These are phyloP conservation scores for Drosophila birchii DNA, from an alignment of 2,888 invertebrate species.

Conservation along the genomic window DNA sequence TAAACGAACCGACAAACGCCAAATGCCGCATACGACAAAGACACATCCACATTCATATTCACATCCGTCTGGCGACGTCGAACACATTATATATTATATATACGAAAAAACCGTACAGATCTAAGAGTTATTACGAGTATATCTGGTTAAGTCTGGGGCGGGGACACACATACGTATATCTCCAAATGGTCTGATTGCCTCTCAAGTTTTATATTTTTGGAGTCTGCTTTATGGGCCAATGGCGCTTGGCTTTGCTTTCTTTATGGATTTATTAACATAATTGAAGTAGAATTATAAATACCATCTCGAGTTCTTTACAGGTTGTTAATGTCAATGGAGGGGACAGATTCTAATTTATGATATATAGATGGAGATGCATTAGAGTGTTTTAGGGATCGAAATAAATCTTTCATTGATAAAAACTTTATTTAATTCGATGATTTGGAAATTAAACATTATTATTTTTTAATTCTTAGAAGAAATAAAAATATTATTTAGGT, in stretches of 20 bases:
- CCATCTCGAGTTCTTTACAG: conserved; percentile 43
- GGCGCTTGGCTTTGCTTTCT: conserved; percentile 64
- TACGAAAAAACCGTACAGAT: conserved; percentile 14
- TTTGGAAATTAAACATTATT: not conserved
- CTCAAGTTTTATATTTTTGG: conserved; percentile 48
- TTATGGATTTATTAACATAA: conserved; percentile 77
- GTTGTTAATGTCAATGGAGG: conserved; percentile 50
- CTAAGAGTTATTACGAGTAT: conserved; percentile 14
- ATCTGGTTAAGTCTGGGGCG: conserved; percentile 25
- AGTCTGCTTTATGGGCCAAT: conserved; percentile 60
- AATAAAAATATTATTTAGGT: not conserved
- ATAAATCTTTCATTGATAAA: conserved; percentile 26
- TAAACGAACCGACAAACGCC: conserved; percentile 62
- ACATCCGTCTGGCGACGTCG: conserved; percentile 40
- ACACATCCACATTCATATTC: conserved; percentile 39
- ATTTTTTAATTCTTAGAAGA: not conserved
- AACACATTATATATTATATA: conserved; percentile 25
- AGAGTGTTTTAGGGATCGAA: conserved; percentile 34
- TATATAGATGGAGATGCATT: conserved; percentile 43
- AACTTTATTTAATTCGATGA: not conserved
- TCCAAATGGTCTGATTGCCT: conserved; percentile 57
- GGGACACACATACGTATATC: conserved; percentile 37
- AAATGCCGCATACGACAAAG: conserved; percentile 58
- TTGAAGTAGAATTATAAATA: conserved; percentile 64
- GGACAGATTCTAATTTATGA: conserved; percentile 69